Evolutionary conservation across 2,113 vertebrate species (phyloP), one percentile per base, ranked within the genome.

Genomic region (Carettochelys insculpta): DNA sequence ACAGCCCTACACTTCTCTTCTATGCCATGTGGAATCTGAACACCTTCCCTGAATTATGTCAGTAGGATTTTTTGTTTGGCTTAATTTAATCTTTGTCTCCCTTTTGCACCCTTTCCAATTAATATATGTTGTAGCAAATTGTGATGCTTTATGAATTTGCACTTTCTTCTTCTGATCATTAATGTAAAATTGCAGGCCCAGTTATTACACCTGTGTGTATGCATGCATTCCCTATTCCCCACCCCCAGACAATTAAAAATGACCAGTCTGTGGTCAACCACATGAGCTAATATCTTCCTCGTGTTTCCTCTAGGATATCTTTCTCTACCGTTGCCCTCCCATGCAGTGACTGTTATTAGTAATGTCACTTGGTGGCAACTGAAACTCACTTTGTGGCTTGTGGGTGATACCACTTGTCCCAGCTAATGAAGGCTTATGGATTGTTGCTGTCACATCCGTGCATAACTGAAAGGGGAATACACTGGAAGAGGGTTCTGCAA

Each of bases 291-390:
- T 48, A 58, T 65, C 68, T 82, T 82, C 34, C 29, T 87, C 0
- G 0, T 51, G 25, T 19, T 22, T 52, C 25, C 51, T 41, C 12
- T 20, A 50, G 27, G 77, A 5, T 0, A 5, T 68, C 8, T 31
- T 75, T 77, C 56, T 14, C 53, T 73, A 75, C 34, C 77, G 22
- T 25, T 73, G 5, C 76, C 77, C 84, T 13, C 0, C 3, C 1
- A 8, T 20, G 7, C 53, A 90, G 89, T 73, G 43, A 6, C 25
- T 4, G 12, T 5, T 45, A 53, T 17, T 88, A 0, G 25, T 65
- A 1, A 0, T 61, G 73, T 80, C 4, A 2, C n/a, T 61, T 61
- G 50, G 52, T 4, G n/a, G 68, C 65, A 41, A 16, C 2, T 3
- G 29, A 45, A 34, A 5, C 8, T 81, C 58, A 45, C 34, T 8